phyloP scores from a whole-genome alignment of 2,797 vertebrate genomes.

The Atherinosoma microstoma region DNA sequence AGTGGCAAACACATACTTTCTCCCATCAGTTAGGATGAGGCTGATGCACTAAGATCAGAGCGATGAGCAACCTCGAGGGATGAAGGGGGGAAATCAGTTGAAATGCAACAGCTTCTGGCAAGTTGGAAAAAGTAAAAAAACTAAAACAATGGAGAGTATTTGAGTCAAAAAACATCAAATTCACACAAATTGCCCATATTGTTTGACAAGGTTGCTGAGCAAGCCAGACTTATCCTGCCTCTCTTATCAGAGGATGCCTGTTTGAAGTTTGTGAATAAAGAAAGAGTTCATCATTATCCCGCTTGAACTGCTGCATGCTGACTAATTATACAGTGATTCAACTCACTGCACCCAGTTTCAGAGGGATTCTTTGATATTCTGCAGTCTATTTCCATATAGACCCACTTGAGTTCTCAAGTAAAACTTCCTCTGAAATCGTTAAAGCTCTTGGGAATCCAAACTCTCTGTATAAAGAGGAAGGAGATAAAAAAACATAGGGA shows the following conservation, averaged over 20 bases:
- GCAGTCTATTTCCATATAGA: constrained; percentile 38
- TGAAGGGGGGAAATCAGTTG: neutral
- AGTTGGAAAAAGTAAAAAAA: neutral
- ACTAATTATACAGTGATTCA: constrained; percentile 43
- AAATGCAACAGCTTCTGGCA: neutral
- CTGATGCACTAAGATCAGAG: constrained; percentile 25
- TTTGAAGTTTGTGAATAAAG: constrained; percentile 37
- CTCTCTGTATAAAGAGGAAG: constrained; percentile 12
- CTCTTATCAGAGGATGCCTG: constrained; percentile 38
- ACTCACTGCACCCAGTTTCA: constrained; percentile 17
- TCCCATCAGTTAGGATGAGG: constrained; percentile 40
- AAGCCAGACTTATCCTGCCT: neutral
- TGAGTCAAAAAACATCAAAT: neutral
- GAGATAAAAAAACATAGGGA: constrained; percentile 7
- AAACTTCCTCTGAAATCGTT: constrained; percentile 39
- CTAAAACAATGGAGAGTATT: neutral
- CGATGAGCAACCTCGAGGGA: constrained; percentile 7
- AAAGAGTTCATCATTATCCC: constrained; percentile 34
- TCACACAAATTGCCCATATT: neutral
- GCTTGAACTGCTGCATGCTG: constrained; percentile 36
- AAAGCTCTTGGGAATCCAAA: constrained; percentile 37
- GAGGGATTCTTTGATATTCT: constrained; percentile 50
- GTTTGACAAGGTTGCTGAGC: constrained; percentile 4
- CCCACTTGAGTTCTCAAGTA: constrained; percentile 27
- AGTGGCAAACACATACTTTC: constrained; percentile 56